Evolutionary conservation across 2,888 invertebrate species (phyloP).

Genomic region (Sinodicranocentrus sp.): DNA sequence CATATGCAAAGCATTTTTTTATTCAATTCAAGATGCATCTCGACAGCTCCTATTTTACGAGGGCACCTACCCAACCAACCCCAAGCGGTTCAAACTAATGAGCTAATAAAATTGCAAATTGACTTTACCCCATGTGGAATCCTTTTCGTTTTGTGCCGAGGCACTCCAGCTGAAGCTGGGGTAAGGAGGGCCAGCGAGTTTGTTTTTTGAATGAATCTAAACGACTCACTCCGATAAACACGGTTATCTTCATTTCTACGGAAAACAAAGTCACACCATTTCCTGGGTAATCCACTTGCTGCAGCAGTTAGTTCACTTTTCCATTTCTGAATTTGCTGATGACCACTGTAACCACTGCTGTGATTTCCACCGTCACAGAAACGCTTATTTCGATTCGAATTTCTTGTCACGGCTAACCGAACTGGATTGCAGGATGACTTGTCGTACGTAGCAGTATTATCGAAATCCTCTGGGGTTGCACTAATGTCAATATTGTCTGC

Average conservation of each 20-base stretch:
- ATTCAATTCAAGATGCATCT: no score
- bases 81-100: not conserved
- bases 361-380: not conserved
- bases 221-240: slow-evolving; percentile 76
- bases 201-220: slow-evolving; percentile 76
- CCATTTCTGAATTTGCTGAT: slow-evolving; percentile 66
- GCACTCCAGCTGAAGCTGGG: slow-evolving; percentile 63
- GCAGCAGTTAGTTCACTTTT: slow-evolving; percentile 68
- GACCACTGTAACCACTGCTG: slow-evolving; percentile 27
- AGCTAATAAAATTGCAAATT: not conserved
- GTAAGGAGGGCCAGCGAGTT: slow-evolving; percentile 66
- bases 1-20: no score
- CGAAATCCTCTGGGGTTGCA: slow-evolving; percentile 38
- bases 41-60: no score
- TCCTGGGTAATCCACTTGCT: slow-evolving; percentile 60
- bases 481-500: slow-evolving; percentile 32
- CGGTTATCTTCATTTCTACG: slow-evolving; percentile 73
- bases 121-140: slow-evolving; percentile 57
- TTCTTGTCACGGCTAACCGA: slow-evolving; percentile 49
- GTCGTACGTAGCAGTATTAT: slow-evolving; percentile 55
- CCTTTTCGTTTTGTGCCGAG: slow-evolving; percentile 62
- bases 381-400: slow-evolving; percentile 57
- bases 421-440: slow-evolving; percentile 65
- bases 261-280: slow-evolving; percentile 73
- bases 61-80: no score